These are phyloP conservation scores for Agelastica alni DNA, from an alignment of 2,888 invertebrate genomes.

Conservation along the genomic window DNA sequence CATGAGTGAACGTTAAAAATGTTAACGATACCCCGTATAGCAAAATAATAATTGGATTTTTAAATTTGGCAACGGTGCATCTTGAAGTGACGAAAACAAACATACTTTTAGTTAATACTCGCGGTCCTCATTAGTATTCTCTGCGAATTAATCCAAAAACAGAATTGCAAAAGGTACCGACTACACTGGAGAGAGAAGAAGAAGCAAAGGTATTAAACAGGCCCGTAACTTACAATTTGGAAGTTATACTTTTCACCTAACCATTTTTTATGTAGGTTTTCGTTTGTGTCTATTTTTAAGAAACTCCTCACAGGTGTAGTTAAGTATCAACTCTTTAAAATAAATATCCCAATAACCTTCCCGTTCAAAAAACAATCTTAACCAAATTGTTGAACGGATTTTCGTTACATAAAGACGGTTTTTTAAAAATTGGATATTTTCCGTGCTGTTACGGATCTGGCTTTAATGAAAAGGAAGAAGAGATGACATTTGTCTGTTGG, in stretches of 20 bases:
- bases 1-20: too few species aligned
- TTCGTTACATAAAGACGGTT: too few species aligned
- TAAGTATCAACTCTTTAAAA: too few species aligned
- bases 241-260: too few species aligned
- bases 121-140: constrained; percentile 56
- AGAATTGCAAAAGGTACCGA: constrained; percentile 54
- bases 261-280: too few species aligned
- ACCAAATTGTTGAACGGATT: too few species aligned
- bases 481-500: constrained; percentile 45
- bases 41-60: too few species aligned
- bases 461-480: constrained; percentile 7
- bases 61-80: constrained; percentile 25
- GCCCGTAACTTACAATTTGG: constrained; percentile 41
- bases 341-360: too few species aligned
- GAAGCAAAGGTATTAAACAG: constrained; percentile 33
- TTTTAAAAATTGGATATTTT: not conserved
- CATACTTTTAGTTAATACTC: constrained; percentile 55
- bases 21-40: too few species aligned
- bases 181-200: constrained; percentile 32
- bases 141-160: constrained; percentile 57
- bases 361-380: too few species aligned
- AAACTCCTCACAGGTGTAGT: too few species aligned
- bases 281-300: too few species aligned
- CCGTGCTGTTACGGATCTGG: not conserved
- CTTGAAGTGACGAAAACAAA: constrained; percentile 53